Percentiles rank a stretch among this genome's conserved stretches.
These are phyloP conservation scores for Paraplagusia blochii DNA, from an alignment of 2,113 vertebrate species.

Conservation along the genomic window DNA sequence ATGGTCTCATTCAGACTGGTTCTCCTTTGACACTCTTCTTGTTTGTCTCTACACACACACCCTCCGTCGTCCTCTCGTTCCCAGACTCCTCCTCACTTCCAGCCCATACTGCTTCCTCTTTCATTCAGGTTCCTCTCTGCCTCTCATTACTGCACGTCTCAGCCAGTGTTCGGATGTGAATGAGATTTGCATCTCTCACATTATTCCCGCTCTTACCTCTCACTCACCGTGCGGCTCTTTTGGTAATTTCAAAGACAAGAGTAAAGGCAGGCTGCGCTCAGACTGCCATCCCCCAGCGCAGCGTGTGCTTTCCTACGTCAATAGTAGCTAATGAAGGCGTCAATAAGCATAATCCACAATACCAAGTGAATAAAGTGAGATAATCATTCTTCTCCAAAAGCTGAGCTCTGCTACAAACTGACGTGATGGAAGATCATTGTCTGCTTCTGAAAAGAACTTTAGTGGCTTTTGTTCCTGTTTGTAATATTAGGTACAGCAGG, in stretches of 20 bases:
- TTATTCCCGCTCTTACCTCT: slow-evolving; percentile 59
- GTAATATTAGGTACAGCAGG: slow-evolving; percentile 36
- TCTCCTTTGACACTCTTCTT: slow-evolving; percentile 33
- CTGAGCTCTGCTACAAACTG: slow-evolving; percentile 34
- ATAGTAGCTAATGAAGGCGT: slow-evolving; percentile 61
- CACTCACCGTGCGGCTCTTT: slow-evolving; percentile 39
- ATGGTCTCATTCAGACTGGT: slow-evolving; percentile 23
- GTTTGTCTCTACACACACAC: slow-evolving; percentile 25
- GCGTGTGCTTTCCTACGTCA: slow-evolving; percentile 57
- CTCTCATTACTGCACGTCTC: slow-evolving; percentile 36
- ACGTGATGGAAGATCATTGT: slow-evolving; percentile 54
- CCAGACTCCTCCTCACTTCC: slow-evolving; percentile 18
- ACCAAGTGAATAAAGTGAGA: slow-evolving; percentile 55
- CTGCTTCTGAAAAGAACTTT: slow-evolving; percentile 39
- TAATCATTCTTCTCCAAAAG: slow-evolving; percentile 57
- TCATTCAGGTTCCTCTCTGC: slow-evolving; percentile 54
- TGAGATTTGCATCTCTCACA: slow-evolving; percentile 42
- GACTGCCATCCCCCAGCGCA: slow-evolving; percentile 25
- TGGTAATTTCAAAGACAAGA: slow-evolving; percentile 59
- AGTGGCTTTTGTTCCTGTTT: slow-evolving; percentile 40
- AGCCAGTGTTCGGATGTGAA: slow-evolving; percentile 40
- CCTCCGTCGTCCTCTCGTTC: slow-evolving; percentile 34
- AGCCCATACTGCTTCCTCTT: slow-evolving; percentile 45
- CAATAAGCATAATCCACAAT: slow-evolving; percentile 49
- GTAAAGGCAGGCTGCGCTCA: slow-evolving; percentile 30